Conservation (phyloP, 2,888 invertebrate genomes). For the Andrena fulva region DNA sequence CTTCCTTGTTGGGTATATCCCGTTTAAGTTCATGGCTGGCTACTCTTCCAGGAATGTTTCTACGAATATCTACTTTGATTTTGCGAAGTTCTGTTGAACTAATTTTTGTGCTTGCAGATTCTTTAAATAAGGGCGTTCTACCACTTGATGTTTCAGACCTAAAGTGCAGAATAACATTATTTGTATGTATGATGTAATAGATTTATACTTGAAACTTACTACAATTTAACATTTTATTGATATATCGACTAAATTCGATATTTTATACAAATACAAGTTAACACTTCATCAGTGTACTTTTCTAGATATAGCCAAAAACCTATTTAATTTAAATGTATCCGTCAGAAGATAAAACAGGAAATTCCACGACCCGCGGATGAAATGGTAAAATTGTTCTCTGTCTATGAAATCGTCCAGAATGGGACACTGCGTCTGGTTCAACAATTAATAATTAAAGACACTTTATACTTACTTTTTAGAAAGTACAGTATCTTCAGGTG, state of each 20-base stretch:
- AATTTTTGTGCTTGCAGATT: constrained; percentile 70
- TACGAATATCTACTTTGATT: constrained; percentile 74
- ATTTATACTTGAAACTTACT: neutral
- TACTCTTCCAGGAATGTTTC: constrained; percentile 64
- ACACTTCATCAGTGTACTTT: too few species aligned
- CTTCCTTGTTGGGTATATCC: constrained; percentile 75
- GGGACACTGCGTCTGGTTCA: too few species aligned
- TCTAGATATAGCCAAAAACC: too few species aligned
- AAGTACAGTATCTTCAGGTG: constrained; percentile 23
- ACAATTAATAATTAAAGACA: too few species aligned
- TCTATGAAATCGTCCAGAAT: too few species aligned
- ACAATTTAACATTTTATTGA: neutral
- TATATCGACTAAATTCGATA: too few species aligned
- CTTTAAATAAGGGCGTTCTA: constrained; percentile 69
- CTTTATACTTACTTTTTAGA: constrained; percentile 51
- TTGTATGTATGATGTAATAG: neutral
- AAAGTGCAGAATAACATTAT: neutral
- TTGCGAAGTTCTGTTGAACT: constrained; percentile 64
- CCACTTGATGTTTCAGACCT: constrained; percentile 69
- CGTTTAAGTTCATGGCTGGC: constrained; percentile 64
- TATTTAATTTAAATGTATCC: too few species aligned
- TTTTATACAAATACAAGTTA: too few species aligned
- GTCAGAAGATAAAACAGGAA: too few species aligned
- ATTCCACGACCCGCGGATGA: too few species aligned
- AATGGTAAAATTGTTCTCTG: too few species aligned